These are phyloP conservation scores for Chrysina gloriosa DNA, from an alignment of 2,888 invertebrate genomes.

Conservation along the genomic window DNA sequence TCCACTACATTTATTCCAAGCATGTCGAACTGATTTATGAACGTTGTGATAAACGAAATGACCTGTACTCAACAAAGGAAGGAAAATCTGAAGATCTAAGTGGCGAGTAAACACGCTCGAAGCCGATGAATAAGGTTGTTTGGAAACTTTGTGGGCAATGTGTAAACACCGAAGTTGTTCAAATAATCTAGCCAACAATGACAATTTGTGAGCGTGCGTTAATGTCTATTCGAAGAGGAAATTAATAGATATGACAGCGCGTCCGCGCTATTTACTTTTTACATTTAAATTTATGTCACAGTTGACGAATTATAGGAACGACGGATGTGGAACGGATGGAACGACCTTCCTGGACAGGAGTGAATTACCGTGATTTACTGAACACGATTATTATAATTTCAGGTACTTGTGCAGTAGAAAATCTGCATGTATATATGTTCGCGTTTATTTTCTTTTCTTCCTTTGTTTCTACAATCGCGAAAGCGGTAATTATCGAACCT, in stretches of 20 bases:
- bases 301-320: slow-evolving; percentile 7
- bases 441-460: background rate
- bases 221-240: slow-evolving; percentile 15
- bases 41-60: slow-evolving; percentile 17
- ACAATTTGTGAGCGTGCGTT: slow-evolving; percentile 25
- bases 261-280: slow-evolving; percentile 11
- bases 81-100: slow-evolving; percentile 15
- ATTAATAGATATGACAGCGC: background rate
- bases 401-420: background rate
- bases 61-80: slow-evolving; percentile 8
- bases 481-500: background rate
- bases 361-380: background rate
- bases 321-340: background rate
- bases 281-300: slow-evolving; percentile 9
- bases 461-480: background rate
- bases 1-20: slow-evolving; percentile 21
- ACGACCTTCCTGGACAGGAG: background rate
- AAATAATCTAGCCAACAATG: slow-evolving; percentile 31
- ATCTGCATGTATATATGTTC: background rate
- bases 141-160: slow-evolving; percentile 23
- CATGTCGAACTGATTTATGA: slow-evolving; percentile 22
- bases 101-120: slow-evolving; percentile 19
- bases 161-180: slow-evolving; percentile 31
- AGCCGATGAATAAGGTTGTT: slow-evolving; percentile 28
- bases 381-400: background rate